phyloP scores from a whole-genome alignment of 2,113 vertebrate species.

The Oxyruncus cristatus region DNA sequence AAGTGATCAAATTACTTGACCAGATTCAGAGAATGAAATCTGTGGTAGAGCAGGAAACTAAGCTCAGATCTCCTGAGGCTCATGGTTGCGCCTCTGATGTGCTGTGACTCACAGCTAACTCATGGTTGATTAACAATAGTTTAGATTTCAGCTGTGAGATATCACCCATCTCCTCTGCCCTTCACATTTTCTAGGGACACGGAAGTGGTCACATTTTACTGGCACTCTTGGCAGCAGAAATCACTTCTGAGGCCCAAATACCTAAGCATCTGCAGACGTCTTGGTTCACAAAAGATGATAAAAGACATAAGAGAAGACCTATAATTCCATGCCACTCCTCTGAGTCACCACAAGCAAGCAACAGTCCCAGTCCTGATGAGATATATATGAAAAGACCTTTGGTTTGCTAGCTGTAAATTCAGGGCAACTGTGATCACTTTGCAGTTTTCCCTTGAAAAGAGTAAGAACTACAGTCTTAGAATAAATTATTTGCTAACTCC shows the following conservation, averaged over 20 bases:
- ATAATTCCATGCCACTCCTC: background rate
- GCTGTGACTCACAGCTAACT: background rate
- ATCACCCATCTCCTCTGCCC: background rate
- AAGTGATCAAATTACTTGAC: background rate
- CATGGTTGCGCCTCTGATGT: background rate
- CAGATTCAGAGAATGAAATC: background rate
- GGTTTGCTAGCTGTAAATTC: background rate
- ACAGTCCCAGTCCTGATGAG: background rate
- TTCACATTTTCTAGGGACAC: background rate
- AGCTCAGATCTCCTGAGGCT: background rate
- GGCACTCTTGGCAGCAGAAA: background rate
- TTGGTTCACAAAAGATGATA: background rate
- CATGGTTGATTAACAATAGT: accelerated
- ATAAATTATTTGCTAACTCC: background rate
- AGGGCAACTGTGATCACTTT: background rate
- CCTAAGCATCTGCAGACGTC: background rate
- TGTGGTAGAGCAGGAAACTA: background rate
- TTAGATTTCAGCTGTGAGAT: background rate
- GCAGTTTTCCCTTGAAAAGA: background rate
- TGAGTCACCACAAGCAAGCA: background rate
- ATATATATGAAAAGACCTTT: background rate
- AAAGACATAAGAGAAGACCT: background rate
- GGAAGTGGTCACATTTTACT: background rate
- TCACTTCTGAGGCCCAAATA: background rate
- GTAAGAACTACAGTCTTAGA: background rate